Base-by-base conservation (phyloP, 1,140 invertebrate species). In the Mizuhopecten yessoensis region DNA sequence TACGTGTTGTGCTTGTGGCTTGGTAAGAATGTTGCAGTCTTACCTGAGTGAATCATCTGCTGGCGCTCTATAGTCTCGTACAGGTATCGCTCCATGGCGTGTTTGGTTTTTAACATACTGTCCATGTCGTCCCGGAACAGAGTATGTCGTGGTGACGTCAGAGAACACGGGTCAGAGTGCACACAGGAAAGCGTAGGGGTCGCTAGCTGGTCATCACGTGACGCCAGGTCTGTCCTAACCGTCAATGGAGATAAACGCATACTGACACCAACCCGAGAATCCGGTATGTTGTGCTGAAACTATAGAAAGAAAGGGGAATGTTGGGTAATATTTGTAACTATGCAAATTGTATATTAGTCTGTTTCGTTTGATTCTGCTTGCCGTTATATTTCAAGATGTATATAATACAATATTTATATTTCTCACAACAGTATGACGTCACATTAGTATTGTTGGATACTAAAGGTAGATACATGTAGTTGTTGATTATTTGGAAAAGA, bases 131-230 rank as follows among this genome's bases (percentile, higher is more conserved):
- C 57, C 15, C 7, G 57, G n/a, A 75, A 75, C n/a, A 29, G n/a
- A n/a, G 57, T 75, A n/a, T 29, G 57, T 29, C 57, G 23, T 17
- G 57, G 57, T n/a, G 57, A 75, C 57, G 57, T 75, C 57, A 75
- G 57, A 29, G 57, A 75, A 29, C 57, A 75, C 3, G 57, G 57
- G n/a, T 75, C 57, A 75, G 57, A 75, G n/a, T 75, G 57, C n/a
- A 75, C 57, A 29, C 57, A n/a, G 5, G 57, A 75, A 1, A 17
- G 5, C 2, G n/a, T 13, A 29, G 57, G n/a, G 23, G 57, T 75
- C 1, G 57, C 23, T 5, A 5, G 57, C n/a, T n/a, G 57, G 5
- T 17, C 57, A 5, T 75, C 57, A n/a, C 23, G 57, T 29, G n/a
- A 9, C n/a, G 3, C 0, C 57, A 75, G 7, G 11, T 75, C 57